Evolutionary conservation across 2,888 invertebrate genomes (phyloP), one percentile per base, ranked within the genome.

Genomic region (Caenorhabditis japonica): DNA sequence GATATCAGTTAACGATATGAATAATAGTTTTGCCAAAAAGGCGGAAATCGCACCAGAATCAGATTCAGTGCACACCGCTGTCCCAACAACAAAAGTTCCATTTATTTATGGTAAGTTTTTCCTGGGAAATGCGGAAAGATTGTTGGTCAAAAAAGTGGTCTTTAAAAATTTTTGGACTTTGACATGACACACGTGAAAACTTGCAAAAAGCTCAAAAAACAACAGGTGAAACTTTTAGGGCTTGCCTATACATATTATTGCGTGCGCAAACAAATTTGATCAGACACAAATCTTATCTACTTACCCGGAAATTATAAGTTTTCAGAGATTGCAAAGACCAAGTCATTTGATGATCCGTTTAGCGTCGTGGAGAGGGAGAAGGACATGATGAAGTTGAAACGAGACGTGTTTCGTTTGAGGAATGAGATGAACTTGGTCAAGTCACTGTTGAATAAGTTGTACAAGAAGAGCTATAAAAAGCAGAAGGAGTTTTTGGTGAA

Each of bases 361-460:
- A 38, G 21, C 15, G 36, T 34, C 34, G 41, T 64, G 3, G 64
- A 64, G 25, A 47, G 38, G 19, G 56, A 64, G 34, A 64, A 39
- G 13, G 70, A 71, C 4, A 59, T 64, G 52, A 41, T 46, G 52
- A 71, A 71, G 44, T 46, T 71, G 58, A 58, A 51, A 36, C 34
- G 62, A 36, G 72, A 72, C 23, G 60, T 72, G 8, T 60, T 60
- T 12, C 64, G 66, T 34, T 33, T 72, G 12, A 23, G 64, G 33
- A 72, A 60, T 46, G 72, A 72, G 49, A 72, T 72, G 72, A 72
- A 64, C 38, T 44, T 72, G 10, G 73, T 73, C 8, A 68, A 73
- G 33, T 44, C 66, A 34, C 30, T 73, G 15, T 23, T 73, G 41
- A 73, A 66, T 44, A 73, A 73, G 38, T 30, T 73, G 21, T 73